A percentile compares a stretch with the other conserved stretches of the same genome.
Conservation (phyloP, 2,113 vertebrate genomes). For the Bubo blakistoni region DNA sequence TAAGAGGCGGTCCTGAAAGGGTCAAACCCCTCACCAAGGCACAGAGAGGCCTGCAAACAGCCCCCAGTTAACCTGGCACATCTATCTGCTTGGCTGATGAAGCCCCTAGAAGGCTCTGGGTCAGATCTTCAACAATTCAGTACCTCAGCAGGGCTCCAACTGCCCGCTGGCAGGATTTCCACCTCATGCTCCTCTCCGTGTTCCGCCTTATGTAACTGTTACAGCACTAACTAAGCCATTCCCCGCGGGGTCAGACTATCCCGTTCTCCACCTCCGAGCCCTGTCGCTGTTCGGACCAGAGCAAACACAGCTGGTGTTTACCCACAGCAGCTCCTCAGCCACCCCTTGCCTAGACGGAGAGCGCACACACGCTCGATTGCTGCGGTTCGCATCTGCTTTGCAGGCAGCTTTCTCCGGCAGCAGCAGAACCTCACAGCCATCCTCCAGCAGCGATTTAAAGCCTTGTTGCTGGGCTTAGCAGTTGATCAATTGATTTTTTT, state of each 20-base stretch:
- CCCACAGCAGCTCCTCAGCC: not conserved
- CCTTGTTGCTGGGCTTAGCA: not conserved
- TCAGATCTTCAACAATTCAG: not conserved
- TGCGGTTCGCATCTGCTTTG: not conserved
- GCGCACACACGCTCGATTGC: rapidly evolving
- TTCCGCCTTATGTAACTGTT: too few species aligned
- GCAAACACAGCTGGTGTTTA: constrained; percentile 56
- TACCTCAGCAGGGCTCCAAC: rapidly evolving
- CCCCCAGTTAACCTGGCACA: rapidly evolving
- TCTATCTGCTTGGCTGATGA: not conserved
- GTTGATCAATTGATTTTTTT: not conserved
- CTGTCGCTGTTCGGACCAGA: rapidly evolving
- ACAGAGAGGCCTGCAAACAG: not conserved
- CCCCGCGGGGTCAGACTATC: not conserved
- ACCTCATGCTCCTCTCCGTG: rapidly evolving
- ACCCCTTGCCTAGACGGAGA: not conserved
- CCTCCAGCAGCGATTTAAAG: not conserved
- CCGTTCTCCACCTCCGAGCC: not conserved
- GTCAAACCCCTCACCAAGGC: not conserved
- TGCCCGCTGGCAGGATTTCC: not conserved
- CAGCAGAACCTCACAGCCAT: not conserved
- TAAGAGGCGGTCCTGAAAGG: not conserved
- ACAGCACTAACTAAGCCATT: not conserved
- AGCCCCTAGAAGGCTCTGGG: not conserved
- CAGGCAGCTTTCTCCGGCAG: not conserved